These are phyloP conservation scores for Notolepis coatsorum DNA, from an alignment of 2,797 vertebrate genomes.

Conservation along the genomic window DNA sequence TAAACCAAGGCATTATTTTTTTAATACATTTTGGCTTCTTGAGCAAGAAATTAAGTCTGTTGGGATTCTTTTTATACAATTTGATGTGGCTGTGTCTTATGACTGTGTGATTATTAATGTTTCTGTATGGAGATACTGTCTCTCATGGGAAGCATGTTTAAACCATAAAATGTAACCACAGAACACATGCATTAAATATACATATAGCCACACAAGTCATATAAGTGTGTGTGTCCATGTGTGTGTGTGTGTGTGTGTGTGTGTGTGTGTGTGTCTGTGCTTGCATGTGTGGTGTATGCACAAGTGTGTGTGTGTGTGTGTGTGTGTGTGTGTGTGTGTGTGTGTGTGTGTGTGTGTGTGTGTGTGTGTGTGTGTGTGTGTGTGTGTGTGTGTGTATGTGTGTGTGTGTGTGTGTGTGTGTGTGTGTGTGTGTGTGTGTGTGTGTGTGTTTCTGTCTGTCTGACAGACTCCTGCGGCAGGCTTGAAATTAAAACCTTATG, in stretches of 20 bases:
- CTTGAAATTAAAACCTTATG: conserved; percentile 78
- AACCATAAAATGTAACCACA: conserved; percentile 56
- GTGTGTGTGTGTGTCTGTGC: conserved; percentile 23
- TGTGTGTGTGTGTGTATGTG: conserved; percentile 9
- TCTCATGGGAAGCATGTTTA: conserved; percentile 55
- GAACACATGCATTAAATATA: conserved; percentile 58
- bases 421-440: conserved; percentile 7
- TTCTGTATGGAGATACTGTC: conserved; percentile 50
- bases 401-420: conserved; percentile 20
- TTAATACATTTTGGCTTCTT: conserved; percentile 34
- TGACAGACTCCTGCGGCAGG: conserved; percentile 51
- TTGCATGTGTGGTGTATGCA: conserved; percentile 7
- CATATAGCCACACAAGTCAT: conserved; percentile 41
- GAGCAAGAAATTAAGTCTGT: conserved; percentile 21
- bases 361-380: conserved; percentile 22
- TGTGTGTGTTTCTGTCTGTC: conserved; percentile 11
- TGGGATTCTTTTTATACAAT: conserved; percentile 48
- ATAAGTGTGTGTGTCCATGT: conserved; percentile 13
- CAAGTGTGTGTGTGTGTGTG: conserved; percentile 26
- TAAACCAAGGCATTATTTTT: neutral
- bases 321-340: conserved; percentile 39
- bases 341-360: conserved; percentile 26
- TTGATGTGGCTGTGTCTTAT: conserved; percentile 41
- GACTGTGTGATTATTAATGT: conserved; percentile 55
- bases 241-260: conserved; percentile 11